Percentiles rank a stretch among this genome's conserved stretches.
Evolutionary conservation across 2,797 vertebrate genomes (phyloP).

Genomic region (Ctenosaura bakeri): DNA sequence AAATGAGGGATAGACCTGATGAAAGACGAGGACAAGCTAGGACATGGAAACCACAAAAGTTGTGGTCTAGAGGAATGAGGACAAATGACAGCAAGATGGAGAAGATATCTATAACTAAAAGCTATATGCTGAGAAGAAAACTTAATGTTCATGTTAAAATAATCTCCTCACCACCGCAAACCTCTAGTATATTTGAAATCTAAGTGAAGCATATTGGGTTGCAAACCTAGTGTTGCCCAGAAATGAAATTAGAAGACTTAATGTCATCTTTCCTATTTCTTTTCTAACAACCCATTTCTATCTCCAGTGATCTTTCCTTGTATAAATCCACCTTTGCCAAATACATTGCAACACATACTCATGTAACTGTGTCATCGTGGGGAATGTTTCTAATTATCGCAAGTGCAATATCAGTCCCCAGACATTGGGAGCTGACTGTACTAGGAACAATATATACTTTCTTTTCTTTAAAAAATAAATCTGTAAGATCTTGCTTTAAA

Average conservation of each 20-base stretch:
- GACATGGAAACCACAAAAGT: neutral
- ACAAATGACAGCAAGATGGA: neutral
- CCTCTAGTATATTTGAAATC: neutral
- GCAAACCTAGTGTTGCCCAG: slow-evolving; percentile 40
- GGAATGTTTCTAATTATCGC: slow-evolving; percentile 34
- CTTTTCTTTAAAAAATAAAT: neutral
- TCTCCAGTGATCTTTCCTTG: slow-evolving; percentile 32
- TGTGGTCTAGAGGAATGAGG: neutral
- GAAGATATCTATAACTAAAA: neutral
- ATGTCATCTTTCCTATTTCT: neutral
- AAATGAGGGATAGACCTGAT: neutral
- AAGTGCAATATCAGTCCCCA: slow-evolving; percentile 1
- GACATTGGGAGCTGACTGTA: neutral
- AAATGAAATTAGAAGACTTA: slow-evolving; percentile 21
- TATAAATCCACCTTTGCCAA: slow-evolving; percentile 14
- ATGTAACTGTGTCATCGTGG: slow-evolving; percentile 10
- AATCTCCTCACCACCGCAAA: neutral
- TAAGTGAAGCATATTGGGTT: neutral
- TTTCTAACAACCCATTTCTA: neutral
- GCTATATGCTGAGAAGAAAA: neutral
- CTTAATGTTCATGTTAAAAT: neutral
- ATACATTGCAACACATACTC: neutral
- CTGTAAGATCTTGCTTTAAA: slow-evolving; percentile 20
- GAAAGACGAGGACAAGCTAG: neutral
- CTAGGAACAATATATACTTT: slow-evolving; percentile 8